Evolutionary conservation across 2,888 invertebrate species (phyloP).

Genomic region (Cryptocheilus praepositus): DNA sequence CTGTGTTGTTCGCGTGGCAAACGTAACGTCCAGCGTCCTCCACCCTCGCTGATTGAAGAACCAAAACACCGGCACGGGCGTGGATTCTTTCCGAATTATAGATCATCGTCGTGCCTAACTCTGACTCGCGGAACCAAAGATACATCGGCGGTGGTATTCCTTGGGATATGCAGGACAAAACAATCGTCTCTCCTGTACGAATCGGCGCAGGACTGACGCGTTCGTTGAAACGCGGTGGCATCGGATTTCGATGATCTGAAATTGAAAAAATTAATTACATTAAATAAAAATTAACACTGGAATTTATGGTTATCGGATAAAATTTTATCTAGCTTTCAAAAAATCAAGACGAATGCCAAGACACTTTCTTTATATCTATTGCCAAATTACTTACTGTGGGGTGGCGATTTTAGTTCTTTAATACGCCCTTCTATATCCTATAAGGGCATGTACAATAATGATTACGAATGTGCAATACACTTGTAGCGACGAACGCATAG

Average conservation of each 20-base stretch:
- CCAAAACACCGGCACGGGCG: constrained; percentile 71
- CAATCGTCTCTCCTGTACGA: constrained; percentile 74
- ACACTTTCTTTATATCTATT: too few relatives aligned
- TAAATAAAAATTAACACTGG: too few relatives aligned
- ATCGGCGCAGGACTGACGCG: constrained; percentile 71
- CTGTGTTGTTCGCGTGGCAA: constrained; percentile 93
- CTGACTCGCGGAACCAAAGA: constrained; percentile 72
- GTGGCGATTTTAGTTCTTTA: too few relatives aligned
- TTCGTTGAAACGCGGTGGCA: constrained; percentile 73
- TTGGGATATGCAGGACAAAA: constrained; percentile 76
- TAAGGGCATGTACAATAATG: too few relatives aligned
- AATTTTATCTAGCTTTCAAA: too few relatives aligned
- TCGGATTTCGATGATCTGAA: constrained; percentile 59
- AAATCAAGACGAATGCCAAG: too few relatives aligned
- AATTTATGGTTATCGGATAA: too few relatives aligned
- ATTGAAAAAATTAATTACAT: too few relatives aligned
- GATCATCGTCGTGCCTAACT: constrained; percentile 69
- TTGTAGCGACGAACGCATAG: too few relatives aligned
- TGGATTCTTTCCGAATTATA: constrained; percentile 72
- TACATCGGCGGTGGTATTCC: constrained; percentile 75
- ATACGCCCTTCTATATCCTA: too few relatives aligned
- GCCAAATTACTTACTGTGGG: too few relatives aligned
- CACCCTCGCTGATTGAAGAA: constrained; percentile 75
- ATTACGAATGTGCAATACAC: too few relatives aligned
- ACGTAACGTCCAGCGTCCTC: constrained; percentile 92